Evolutionary conservation across 2,113 vertebrate genomes (phyloP).

Genomic region (Amphiprion percula): DNA sequence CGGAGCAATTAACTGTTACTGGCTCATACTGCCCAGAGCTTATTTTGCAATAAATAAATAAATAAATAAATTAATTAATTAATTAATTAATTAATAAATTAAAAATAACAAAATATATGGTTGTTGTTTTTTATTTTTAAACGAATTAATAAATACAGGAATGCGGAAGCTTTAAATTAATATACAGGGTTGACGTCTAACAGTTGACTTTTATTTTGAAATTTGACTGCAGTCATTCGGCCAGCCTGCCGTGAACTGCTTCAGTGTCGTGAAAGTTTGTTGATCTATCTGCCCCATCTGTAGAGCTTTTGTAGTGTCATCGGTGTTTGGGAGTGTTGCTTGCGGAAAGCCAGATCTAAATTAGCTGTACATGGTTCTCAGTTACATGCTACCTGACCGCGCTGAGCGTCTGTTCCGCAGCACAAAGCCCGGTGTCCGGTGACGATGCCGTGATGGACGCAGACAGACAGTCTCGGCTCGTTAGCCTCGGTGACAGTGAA

Average conservation of each 20-base stretch:
- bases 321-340: neutral
- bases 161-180: no score
- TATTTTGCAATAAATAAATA: neutral
- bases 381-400: neutral
- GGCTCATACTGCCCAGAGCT: no score
- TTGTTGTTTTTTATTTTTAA: neutral
- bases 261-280: constrained; percentile 68
- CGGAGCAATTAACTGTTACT: neutral
- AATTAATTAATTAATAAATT: no score
- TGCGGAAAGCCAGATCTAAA: neutral
- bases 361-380: neutral
- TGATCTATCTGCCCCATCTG: constrained; percentile 17
- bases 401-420: neutral
- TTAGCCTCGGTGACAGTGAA: constrained; percentile 45
- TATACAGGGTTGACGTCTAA: neutral
- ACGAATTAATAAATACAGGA: neutral
- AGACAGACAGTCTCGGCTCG: constrained; percentile 4
- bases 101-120: no score
- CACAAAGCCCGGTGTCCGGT: neutral
- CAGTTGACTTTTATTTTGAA: constrained; percentile 72
- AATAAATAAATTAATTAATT: no score
- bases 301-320: neutral
- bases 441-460: constrained; percentile 37
- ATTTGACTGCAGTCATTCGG: neutral
- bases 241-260: constrained; percentile 60